Evolutionary conservation across 2,797 vertebrate species (phyloP).

Genomic region (Cossypha dichroa): DNA sequence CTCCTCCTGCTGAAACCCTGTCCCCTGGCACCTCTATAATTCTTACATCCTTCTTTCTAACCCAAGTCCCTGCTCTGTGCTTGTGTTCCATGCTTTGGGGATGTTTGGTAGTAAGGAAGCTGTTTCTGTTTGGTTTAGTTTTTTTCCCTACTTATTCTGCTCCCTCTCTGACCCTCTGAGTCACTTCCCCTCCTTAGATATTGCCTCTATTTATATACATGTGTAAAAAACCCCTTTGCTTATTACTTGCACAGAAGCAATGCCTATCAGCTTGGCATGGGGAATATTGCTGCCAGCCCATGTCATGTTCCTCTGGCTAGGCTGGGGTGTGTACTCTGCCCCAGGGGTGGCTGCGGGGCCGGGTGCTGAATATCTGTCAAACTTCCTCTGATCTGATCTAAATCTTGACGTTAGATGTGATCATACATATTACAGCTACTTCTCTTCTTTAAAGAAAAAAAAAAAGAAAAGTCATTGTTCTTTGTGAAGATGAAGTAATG

Average conservation of each 20-base stretch:
- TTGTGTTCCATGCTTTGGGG: background rate
- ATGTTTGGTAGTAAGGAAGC: background rate
- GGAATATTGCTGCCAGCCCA: background rate
- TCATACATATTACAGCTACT: background rate
- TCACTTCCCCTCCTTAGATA: conserved; percentile 56
- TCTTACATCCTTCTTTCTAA: background rate
- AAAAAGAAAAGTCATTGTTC: background rate
- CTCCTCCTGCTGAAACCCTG: background rate
- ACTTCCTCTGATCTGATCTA: background rate
- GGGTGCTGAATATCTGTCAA: background rate
- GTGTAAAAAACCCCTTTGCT: background rate
- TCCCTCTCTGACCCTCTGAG: conserved; percentile 44
- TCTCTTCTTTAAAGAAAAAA: background rate
- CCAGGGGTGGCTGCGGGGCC: rapidly evolving
- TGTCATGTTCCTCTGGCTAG: background rate
- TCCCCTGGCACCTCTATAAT: rapidly evolving
- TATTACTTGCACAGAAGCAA: background rate
- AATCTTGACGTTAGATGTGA: background rate
- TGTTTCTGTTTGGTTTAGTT: background rate
- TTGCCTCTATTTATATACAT: conserved; percentile 26
- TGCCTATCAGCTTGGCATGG: background rate
- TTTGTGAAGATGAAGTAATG: conserved; percentile 7
- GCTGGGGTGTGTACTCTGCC: background rate
- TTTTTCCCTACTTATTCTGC: background rate
- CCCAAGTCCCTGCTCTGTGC: background rate